Conservation (phyloP, 2,797 vertebrate species). For the Gymnopithys bicolor region DNA sequence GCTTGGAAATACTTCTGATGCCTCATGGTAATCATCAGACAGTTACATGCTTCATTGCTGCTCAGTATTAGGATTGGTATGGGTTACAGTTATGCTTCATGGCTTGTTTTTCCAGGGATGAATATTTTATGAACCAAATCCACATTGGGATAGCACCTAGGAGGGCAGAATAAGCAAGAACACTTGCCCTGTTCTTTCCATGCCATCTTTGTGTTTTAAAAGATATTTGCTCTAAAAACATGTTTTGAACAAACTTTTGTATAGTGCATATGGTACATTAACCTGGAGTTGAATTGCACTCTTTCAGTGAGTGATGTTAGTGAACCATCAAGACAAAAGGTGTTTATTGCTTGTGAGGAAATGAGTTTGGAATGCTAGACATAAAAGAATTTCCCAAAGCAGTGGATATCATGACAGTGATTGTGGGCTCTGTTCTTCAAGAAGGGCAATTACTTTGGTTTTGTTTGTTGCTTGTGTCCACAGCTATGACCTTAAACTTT, state of each 20-base stretch:
- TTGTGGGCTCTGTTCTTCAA: not conserved
- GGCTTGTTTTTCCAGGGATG: not conserved
- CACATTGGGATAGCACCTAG: not conserved
- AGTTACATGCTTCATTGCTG: not conserved
- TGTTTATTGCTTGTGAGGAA: not conserved
- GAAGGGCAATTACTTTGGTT: not conserved
- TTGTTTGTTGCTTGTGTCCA: not conserved
- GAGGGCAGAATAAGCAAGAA: not conserved
- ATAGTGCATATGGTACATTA: not conserved
- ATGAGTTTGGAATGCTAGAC: not conserved
- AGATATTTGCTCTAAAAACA: not conserved
- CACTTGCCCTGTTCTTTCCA: not conserved
- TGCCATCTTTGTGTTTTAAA: not conserved
- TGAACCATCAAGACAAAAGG: not conserved
- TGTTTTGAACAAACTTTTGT: not conserved
- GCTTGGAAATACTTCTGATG: constrained; percentile 2
- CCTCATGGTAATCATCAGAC: not conserved
- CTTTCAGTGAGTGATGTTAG: not conserved
- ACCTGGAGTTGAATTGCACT: not conserved
- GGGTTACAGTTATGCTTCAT: not conserved
- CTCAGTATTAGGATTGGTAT: not conserved
- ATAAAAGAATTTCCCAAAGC: not conserved
- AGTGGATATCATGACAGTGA: not conserved
- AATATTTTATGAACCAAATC: not conserved
- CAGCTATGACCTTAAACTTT: not conserved